Conservation (phyloP, 2,888 invertebrate species). For the Ashinkailepas kermadecensis region DNA sequence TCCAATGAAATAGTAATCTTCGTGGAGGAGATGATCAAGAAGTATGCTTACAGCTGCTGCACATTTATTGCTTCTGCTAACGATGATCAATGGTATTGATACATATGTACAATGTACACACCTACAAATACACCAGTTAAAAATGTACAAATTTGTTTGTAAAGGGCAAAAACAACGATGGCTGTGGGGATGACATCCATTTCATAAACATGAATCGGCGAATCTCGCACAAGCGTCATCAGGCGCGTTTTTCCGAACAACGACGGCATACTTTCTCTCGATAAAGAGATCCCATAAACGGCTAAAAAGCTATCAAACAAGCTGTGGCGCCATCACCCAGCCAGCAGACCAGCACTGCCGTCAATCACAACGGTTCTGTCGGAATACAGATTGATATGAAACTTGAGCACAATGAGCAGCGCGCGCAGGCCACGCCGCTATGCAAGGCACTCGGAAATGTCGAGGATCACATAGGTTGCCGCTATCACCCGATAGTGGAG, state of each 20-base stretch:
- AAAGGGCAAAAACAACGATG: not conserved
- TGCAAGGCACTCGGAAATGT: not conserved
- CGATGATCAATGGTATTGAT: not conserved
- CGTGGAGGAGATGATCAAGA: too few species aligned
- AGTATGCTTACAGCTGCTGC: not conserved
- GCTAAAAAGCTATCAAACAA: not conserved
- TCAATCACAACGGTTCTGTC: not conserved
- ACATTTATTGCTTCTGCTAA: not conserved
- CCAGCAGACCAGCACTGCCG: not conserved
- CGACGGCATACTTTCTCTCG: not conserved
- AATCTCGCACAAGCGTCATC: not conserved
- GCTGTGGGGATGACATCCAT: not conserved
- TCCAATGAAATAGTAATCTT: too few species aligned
- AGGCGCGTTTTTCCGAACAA: not conserved
- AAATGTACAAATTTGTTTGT: not conserved
- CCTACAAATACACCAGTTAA: too few species aligned
- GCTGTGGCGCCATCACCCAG: not conserved
- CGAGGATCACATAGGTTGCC: not conserved
- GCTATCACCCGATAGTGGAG: too few species aligned
- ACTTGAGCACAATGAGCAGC: not conserved
- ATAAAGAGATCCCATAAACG: not conserved
- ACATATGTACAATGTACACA: not conserved
- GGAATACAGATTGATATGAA: not conserved
- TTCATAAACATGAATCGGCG: not conserved
- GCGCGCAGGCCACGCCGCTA: not conserved